Conservation (phyloP, 92 coral and sea anemone genomes). For the Heteractis magnifica region DNA sequence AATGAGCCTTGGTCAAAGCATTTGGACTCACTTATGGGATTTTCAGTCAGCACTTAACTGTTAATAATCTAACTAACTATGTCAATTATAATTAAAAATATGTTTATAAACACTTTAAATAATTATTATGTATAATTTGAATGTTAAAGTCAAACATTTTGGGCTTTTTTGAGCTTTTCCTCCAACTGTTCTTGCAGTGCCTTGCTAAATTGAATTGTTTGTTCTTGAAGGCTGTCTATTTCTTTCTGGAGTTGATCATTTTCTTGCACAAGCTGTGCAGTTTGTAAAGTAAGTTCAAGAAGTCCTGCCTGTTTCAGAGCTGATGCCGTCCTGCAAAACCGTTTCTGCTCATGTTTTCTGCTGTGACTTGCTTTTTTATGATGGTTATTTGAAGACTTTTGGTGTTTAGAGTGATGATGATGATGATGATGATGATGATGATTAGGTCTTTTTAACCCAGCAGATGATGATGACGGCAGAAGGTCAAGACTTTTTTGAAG, state of each 20-base stretch:
- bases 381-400: conserved; percentile 24
- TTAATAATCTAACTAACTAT: neutral
- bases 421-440: conserved; percentile 17
- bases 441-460: conserved; percentile 22
- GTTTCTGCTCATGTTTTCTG: conserved; percentile 43
- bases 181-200: conserved; percentile 64
- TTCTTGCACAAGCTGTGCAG: conserved; percentile 76
- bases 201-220: conserved; percentile 62
- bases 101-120: neutral
- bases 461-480: conserved; percentile 11
- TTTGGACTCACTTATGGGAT: no score
- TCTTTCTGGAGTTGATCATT: conserved; percentile 81
- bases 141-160: neutral
- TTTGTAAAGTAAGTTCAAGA: conserved; percentile 73
- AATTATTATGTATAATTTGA: neutral
- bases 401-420: conserved; percentile 25
- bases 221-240: conserved; percentile 68
- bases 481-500: conserved; percentile 10
- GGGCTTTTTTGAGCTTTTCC: conserved; percentile 52
- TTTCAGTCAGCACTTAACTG: no score
- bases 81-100: neutral
- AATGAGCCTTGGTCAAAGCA: no score
- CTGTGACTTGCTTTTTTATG: conserved; percentile 25
- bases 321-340: conserved; percentile 77
- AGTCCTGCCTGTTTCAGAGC: conserved; percentile 84